Base-by-base conservation (phyloP, 2,797 vertebrate genomes). In the Triplophysa bombifrons region DNA sequence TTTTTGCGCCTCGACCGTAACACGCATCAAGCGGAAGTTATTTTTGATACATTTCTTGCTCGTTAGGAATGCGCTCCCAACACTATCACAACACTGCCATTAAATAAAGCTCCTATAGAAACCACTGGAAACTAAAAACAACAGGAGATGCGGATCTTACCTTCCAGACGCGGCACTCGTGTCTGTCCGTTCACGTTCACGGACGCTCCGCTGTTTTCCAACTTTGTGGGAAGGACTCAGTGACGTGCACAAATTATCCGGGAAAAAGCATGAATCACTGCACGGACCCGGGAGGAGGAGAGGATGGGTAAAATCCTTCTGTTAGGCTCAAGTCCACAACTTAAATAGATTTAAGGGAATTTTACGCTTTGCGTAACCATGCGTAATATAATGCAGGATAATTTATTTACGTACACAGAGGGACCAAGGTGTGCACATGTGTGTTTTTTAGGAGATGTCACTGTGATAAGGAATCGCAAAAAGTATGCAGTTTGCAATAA, bases 121-220 rank as follows among this genome's bases (percentile, higher is more conserved):
- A 46, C 4, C 3, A 6, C 1, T 30, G 5, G 7, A 41, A 4
- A 20, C 11, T 7, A 53, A 20, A n/a, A 30, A 41, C 55, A 63
- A 41, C n/a, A 27, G 56, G 30, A 73, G 25, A 25, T 10, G 48
- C n/a, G 27, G 41, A 19, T 87, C 80, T 90, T 81, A 92, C 91
- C 90, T 90, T 83, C 20, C 30, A 81, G 34, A 83, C 48, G 87
- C 76, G 74, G 84, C 87, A 90, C 84, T 83, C 74, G 79, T n/a
- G 83, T 85, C 74, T 85, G 87, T 90, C 90, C 86, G 82, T 78
- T 87, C 81, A 55, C 72, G 85, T 77, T 81, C 71, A 68, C 78
- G 76, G 67, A 87, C 83, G 84, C 68, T 64, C 68, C 85, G 83
- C 85, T 87, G 84, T 84, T 86, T 87, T 87, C 83, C 84, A 89